phyloP scores from a whole-genome alignment of 2,888 invertebrate genomes.

The Eretmocerus hayati region DNA sequence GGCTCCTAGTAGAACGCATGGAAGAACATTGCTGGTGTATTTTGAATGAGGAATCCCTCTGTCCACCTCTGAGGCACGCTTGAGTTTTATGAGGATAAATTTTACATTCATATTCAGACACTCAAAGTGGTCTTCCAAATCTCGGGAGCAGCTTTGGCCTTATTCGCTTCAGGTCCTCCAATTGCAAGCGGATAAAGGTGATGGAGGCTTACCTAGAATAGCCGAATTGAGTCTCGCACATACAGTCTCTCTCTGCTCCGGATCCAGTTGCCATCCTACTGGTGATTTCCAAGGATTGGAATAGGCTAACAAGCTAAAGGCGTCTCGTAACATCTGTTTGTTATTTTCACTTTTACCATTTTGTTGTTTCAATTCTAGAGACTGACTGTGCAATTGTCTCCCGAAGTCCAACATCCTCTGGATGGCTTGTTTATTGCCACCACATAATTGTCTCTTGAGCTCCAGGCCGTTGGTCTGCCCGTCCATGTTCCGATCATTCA shows the following conservation, averaged over 20 bases:
- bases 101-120: no score
- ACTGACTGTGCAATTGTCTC: slow-evolving; percentile 86
- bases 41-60: no score
- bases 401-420: slow-evolving; percentile 94
- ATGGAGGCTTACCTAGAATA: slow-evolving; percentile 83
- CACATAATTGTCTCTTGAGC: slow-evolving; percentile 54
- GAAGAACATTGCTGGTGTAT: no score
- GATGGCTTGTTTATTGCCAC: slow-evolving; percentile 72
- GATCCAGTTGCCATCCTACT: slow-evolving; percentile 91
- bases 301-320: slow-evolving; percentile 95
- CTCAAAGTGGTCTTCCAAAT: no score
- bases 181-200: background rate
- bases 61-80: no score
- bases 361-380: slow-evolving; percentile 74
- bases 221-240: slow-evolving; percentile 96
- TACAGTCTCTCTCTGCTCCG: slow-evolving; percentile 88
- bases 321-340: slow-evolving; percentile 92
- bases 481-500: no score
- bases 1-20: no score
- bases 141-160: no score
- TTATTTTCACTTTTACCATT: slow-evolving; percentile 74
- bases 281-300: slow-evolving; percentile 97
- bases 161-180: no score
- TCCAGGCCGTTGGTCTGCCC: no score
- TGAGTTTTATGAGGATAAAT: no score